phyloP scores from a whole-genome alignment of 1,140 invertebrate genomes.

The Lerema accius region DNA sequence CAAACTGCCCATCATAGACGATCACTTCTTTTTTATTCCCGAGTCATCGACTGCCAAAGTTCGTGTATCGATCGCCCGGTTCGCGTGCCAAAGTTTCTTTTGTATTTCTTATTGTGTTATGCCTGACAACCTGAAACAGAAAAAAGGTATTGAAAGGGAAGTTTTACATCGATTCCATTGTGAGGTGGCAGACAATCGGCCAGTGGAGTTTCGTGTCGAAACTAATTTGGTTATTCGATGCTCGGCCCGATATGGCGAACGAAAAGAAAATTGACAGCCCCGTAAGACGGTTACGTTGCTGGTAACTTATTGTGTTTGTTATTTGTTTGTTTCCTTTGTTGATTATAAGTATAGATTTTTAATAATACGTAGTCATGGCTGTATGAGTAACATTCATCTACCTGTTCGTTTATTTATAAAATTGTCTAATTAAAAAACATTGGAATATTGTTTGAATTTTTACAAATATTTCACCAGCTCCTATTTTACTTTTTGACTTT shows the following conservation, averaged over 20 bases:
- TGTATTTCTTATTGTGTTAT: conserved; percentile 61
- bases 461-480: too few relatives aligned
- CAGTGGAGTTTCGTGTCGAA: conserved; percentile 75
- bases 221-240: conserved; percentile 77
- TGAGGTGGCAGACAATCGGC: conserved; percentile 71
- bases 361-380: neutral
- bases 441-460: too few relatives aligned
- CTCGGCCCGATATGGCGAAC: conserved; percentile 63
- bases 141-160: conserved; percentile 72
- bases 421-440: too few relatives aligned
- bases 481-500: too few relatives aligned
- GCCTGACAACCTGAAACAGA: conserved; percentile 69
- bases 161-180: conserved; percentile 73
- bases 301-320: conserved; percentile 17
- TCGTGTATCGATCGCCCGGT: conserved; percentile 52
- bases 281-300: conserved; percentile 33
- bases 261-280: conserved; percentile 70
- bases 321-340: conserved; percentile 29
- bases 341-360: neutral
- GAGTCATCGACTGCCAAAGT: conserved; percentile 41
- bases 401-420: too few relatives aligned
- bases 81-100: conserved; percentile 66
- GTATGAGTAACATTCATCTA: too few relatives aligned
- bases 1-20: neutral
- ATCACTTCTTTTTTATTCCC: conserved; percentile 23